Evolutionary conservation across 1,140 invertebrate genomes (phyloP), one percentile per base, ranked within the genome.

Genomic region (Atta texana): DNA sequence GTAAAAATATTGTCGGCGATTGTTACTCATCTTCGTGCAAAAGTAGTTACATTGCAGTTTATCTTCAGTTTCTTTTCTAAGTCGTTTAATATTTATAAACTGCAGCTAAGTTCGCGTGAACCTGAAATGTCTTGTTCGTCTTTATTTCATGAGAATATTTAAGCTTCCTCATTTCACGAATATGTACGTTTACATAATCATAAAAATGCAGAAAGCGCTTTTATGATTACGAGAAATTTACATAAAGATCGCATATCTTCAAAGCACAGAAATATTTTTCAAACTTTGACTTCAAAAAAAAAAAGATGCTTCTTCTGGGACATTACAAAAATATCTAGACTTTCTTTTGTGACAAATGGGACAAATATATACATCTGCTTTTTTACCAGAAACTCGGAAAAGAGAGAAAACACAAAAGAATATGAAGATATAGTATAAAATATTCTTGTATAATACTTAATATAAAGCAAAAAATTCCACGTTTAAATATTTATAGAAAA

Each of bases 51-150:
- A 39, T 2, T 69, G 39, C 21, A 49, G 39, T 69, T 69, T 69
- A 49, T 44, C 39, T 49, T 51, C 14, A 69, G 66, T 78, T 28
- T 31, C 34, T 28, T 51, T 66, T 66, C 57, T 66, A 39, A 76
- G n/a, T 24, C 18, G 18, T 51, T 78, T 78, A 49, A 78, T 78
- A 78, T 78, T 78, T 64, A 78, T 66, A 18, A 66, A 31, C 44
- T 77, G 44, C 3, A 66, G 6, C 39, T 28, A 78, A 77, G 21
- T 64, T 49, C 21, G 24, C 39, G 21, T 76, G 10, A 28, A 61
- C 39, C 8, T 7, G 16, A 28, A 28, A 24, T 53, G 14, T 14
- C 10, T 76, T 10, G 31, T 55, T 76, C 72, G 72, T 76, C 72
- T 80, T 80, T 68, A 68, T 68, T 80, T 80, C 31, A 78, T 51